These are phyloP conservation scores for Pemphredon lugubris DNA, from an alignment of 2,888 invertebrate genomes.

Conservation along the genomic window DNA sequence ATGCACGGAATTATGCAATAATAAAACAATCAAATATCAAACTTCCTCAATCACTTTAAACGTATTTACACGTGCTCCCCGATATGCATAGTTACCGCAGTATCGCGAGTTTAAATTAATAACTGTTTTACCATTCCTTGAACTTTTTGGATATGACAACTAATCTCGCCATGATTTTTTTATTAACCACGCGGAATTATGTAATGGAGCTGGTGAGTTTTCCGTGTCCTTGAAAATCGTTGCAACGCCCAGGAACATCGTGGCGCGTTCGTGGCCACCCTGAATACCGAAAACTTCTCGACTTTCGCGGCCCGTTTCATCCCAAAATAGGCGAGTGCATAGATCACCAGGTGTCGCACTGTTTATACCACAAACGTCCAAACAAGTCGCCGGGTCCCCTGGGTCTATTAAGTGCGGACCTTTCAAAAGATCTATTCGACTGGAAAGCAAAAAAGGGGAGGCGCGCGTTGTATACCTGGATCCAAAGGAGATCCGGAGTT, in stretches of 20 bases:
- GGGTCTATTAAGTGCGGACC: conserved; percentile 78
- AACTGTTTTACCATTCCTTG: no score
- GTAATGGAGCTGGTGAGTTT: no score
- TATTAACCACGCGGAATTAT: no score
- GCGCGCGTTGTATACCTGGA: conserved; percentile 71
- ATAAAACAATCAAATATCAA: no score
- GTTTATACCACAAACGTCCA: conserved; percentile 81
- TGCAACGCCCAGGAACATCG: conserved; percentile 7
- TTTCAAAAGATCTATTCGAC: conserved; percentile 69
- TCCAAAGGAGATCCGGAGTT: conserved; percentile 49
- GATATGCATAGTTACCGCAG: no score
- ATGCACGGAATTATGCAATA: no score
- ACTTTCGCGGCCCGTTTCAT: conserved; percentile 69
- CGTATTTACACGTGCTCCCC: no score
- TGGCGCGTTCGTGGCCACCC: conserved; percentile 39
- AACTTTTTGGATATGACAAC: no score
- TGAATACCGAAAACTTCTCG: conserved; percentile 52
- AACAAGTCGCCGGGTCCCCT: conserved; percentile 75
- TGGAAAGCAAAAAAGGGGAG: conserved; percentile 59
- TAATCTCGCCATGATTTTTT: no score
- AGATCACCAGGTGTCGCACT: conserved; percentile 80
- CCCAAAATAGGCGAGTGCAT: conserved; percentile 63
- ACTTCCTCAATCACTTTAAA: no score
- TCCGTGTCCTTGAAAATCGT: conserved; percentile 30
- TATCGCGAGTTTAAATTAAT: no score